Evolutionary conservation across 2,888 invertebrate species (phyloP), one percentile per base, ranked within the genome.

Genomic region (Stegana nigrithorax): DNA sequence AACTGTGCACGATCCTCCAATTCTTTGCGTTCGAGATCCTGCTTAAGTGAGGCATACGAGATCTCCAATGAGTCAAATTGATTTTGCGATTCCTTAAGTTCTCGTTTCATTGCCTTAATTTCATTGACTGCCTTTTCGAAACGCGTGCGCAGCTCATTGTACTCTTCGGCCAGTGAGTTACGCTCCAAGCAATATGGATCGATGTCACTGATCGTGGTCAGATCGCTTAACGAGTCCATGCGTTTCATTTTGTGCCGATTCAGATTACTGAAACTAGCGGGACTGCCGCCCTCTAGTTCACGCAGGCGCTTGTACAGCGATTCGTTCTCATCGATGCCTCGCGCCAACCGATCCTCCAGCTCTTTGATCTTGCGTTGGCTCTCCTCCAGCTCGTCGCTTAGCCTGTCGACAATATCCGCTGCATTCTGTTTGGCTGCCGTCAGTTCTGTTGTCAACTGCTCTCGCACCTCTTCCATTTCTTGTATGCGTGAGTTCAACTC

Each of bases 121-220:
- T 95, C 94, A 70, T 91, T 88, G 17, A 95, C 91, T 0, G 94
- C 94, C 81, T 93, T 93, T 73, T 93, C 91, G 79, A 95, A 94
- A 62, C 94, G 88, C 50, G 89, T 89, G 66, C 91, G 89, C 63
- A 95, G 85, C 75, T 94, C 93, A 42, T 90, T 88, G 81, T 93
- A 94, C 79, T 94, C 93, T 75, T 94, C 94, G 71, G 92, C 91
- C 59, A 94, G 86, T 75, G 90, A 91, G 73, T 92, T 92, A 70
- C 92, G 91, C 78, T 92, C 92, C 71, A 94, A 86, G 12, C 89
- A 88, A 72, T 91, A 91, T 1, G 93, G 87, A 86, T 94, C 91
- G 62, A 92, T 86, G 70, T 93, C 92, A 82, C 93, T 93, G 60
- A 94, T 88, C 75, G 93, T 93, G 6, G 93, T 92, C 36, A 95